These are phyloP conservation scores for Drosophila varians DNA, from an alignment of 1,140 invertebrate genomes.

Conservation along the genomic window DNA sequence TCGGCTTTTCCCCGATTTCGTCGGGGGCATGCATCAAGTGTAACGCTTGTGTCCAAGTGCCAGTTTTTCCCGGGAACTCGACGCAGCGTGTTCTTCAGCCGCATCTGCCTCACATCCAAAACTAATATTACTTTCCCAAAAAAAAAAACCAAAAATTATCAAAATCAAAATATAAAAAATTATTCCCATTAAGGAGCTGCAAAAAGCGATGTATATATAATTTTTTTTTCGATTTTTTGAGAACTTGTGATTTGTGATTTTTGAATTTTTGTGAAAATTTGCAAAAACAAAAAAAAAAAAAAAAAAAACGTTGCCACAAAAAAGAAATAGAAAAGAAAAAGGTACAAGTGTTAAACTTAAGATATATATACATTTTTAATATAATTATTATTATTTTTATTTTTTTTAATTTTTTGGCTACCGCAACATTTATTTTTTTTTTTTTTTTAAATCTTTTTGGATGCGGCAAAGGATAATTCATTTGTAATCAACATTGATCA, in stretches of 20 bases:
- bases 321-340: not conserved
- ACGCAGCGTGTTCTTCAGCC: constrained; percentile 63
- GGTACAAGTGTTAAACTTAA: not conserved
- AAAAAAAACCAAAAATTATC: constrained; percentile 6
- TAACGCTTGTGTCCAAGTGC: constrained; percentile 57
- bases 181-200: too few relatives aligned
- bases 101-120: not conserved
- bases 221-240: not conserved
- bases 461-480: constrained; percentile 34
- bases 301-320: too few relatives aligned
- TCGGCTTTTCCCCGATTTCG: constrained; percentile 15
- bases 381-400: not conserved
- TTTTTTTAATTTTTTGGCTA: constrained; percentile 5
- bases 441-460: not conserved
- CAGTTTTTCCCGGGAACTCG: constrained; percentile 83
- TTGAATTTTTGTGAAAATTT: not conserved
- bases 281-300: not conserved
- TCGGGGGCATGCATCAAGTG: constrained; percentile 80
- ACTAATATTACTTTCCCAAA: too few relatives aligned
- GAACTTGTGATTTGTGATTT: constrained; percentile 1
- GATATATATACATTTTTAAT: not conserved
- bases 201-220: not conserved
- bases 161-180: not conserved
- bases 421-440: constrained; percentile 7
- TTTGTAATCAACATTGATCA: constrained; percentile 63